These are phyloP conservation scores for Coendou prehensilis DNA, from an alignment of 2,797 vertebrate species.

Conservation along the genomic window DNA sequence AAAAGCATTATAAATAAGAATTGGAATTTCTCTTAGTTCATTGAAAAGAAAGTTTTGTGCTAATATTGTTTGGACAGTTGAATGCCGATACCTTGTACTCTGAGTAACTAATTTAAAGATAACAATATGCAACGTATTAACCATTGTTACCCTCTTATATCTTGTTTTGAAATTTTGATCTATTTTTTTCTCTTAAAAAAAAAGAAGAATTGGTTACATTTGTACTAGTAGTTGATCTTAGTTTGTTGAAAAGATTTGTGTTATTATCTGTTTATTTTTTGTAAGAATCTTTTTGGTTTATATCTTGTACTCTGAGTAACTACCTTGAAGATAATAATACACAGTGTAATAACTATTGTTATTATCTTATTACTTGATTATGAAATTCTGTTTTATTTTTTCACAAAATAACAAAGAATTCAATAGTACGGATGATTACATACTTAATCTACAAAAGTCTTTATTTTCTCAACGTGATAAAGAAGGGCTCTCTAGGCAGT, in stretches of 20 bases:
- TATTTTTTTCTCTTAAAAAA: no score
- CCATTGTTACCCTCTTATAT: no score
- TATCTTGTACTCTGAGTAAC: not conserved
- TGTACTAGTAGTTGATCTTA: not conserved
- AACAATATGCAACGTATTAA: no score
- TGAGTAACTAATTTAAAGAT: no score
- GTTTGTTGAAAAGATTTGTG: not conserved
- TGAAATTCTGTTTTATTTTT: not conserved
- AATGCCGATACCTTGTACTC: no score
- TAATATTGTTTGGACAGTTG: no score
- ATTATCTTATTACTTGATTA: not conserved
- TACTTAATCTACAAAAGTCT: not conserved
- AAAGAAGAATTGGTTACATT: not conserved
- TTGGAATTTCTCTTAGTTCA: not conserved
- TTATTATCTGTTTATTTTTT: not conserved
- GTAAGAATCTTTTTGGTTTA: not conserved
- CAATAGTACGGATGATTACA: not conserved
- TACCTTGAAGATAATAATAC: not conserved
- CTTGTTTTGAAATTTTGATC: no score
- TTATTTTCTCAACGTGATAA: not conserved
- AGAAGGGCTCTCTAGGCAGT: not conserved
- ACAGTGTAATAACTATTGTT: not conserved
- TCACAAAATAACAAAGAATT: not conserved
- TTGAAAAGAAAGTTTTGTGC: no score
- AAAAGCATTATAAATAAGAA: constrained; percentile 51